Percentiles rank a stretch among this genome's conserved stretches.
These are phyloP conservation scores for Amblyjoppa proteus DNA, from an alignment of 2,888 invertebrate species.

Conservation along the genomic window DNA sequence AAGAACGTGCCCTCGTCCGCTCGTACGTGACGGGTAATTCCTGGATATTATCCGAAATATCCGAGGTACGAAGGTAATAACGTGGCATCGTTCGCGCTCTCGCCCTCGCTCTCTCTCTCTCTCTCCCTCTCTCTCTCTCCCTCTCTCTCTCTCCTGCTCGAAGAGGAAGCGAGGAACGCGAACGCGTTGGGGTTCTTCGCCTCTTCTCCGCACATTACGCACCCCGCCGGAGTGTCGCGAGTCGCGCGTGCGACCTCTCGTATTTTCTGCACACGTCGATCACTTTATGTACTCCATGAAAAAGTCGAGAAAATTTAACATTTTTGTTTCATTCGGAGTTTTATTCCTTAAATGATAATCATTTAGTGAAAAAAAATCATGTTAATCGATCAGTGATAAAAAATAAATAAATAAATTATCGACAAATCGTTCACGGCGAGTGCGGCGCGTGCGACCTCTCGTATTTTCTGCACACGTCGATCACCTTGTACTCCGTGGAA, in stretches of 20 bases:
- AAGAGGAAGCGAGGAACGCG: background rate
- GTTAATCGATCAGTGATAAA: background rate
- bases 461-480: slow-evolving; percentile 32
- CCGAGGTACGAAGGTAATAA: slow-evolving; percentile 48
- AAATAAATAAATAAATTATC: background rate
- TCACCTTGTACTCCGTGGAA: background rate
- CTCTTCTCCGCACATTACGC: slow-evolving; percentile 7
- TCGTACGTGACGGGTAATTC: slow-evolving; percentile 55
- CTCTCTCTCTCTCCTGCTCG: slow-evolving; percentile 13
- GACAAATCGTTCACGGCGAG: background rate
- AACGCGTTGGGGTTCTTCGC: slow-evolving; percentile 15
- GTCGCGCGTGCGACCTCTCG: slow-evolving; percentile 28
- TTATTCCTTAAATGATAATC: background rate
- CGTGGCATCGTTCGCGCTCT: slow-evolving; percentile 38
- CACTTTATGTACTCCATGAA: background rate
- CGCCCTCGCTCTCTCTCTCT: slow-evolving; percentile 18
- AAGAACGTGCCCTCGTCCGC: slow-evolving; percentile 35
- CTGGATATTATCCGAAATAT: slow-evolving; percentile 64
- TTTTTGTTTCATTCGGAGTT: background rate
- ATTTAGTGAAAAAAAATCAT: background rate
- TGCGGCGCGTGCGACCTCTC: slow-evolving; percentile 22
- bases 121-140: slow-evolving; percentile 13
- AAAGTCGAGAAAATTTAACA: background rate
- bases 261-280: slow-evolving; percentile 38
- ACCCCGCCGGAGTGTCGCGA: slow-evolving; percentile 46